Percentiles rank a stretch among this genome's conserved stretches.
phyloP scores from a whole-genome alignment of 2,888 invertebrate genomes.

The Polyploca ridens region DNA sequence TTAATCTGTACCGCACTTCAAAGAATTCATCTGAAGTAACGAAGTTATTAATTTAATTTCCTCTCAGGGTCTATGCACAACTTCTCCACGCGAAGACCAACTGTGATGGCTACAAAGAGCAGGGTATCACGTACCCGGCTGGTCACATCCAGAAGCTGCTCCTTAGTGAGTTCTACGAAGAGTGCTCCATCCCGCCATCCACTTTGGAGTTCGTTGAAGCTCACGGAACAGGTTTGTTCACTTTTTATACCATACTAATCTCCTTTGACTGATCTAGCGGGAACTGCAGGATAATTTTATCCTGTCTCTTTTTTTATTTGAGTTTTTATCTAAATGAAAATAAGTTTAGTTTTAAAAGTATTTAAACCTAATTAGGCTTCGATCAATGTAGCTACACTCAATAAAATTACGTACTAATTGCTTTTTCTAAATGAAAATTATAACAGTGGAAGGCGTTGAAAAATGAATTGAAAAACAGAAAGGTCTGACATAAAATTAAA shows the following conservation, averaged over 20 bases:
- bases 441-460: constrained; percentile 1
- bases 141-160: constrained; percentile 86
- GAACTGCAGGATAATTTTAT: too few species aligned
- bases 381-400: too few species aligned
- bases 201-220: constrained; percentile 93
- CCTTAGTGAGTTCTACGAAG: constrained; percentile 86
- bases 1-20: background rate
- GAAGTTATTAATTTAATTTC: background rate
- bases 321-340: too few species aligned
- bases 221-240: constrained; percentile 88
- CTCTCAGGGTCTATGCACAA: constrained; percentile 85
- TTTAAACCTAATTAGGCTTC: too few species aligned
- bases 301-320: too few species aligned
- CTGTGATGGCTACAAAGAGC: constrained; percentile 90
- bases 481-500: constrained; percentile 49
- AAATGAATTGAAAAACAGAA: background rate
- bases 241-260: background rate
- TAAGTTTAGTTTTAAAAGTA: too few species aligned
- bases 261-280: too few species aligned
- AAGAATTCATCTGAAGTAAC: background rate
- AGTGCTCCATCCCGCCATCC: constrained; percentile 88
- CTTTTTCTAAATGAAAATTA: background rate
- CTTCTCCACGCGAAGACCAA: constrained; percentile 91
- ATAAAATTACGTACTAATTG: too few species aligned
- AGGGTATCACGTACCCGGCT: constrained; percentile 88